A percentile compares a stretch with the other conserved stretches of the same genome.
These are phyloP conservation scores for Laterallus jamaicensis DNA, from an alignment of 2,113 vertebrate genomes.

Conservation along the genomic window DNA sequence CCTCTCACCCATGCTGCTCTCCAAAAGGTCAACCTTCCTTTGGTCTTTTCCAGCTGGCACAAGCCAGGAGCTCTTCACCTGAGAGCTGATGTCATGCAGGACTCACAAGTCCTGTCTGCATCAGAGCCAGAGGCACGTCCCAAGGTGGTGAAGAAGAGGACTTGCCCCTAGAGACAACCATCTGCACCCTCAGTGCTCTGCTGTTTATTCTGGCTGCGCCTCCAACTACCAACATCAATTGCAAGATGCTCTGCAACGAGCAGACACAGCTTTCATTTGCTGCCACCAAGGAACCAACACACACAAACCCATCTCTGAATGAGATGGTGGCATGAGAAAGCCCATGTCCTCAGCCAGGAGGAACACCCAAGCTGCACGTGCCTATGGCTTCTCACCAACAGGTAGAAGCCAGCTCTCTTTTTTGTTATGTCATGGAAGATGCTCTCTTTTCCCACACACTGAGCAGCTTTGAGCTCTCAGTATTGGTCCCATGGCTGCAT, in stretches of 20 bases:
- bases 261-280: background rate
- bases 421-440: background rate
- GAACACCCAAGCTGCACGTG: accelerated
- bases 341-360: background rate
- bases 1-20: too few species aligned
- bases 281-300: background rate
- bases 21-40: background rate
- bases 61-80: background rate
- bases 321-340: background rate
- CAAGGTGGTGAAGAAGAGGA: background rate
- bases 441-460: background rate
- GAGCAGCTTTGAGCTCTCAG: background rate
- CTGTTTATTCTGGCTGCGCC: background rate
- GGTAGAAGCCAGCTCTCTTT: background rate
- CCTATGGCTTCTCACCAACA: background rate
- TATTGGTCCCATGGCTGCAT: accelerated
- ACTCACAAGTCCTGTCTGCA: background rate
- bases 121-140: background rate
- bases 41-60: background rate
- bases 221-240: background rate
- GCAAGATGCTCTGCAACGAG: background rate
- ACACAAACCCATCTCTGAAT: background rate
- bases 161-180: background rate
- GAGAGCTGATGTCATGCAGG: background rate
- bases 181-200: background rate